Evolutionary conservation across 2,888 invertebrate genomes (phyloP), one percentile per base, ranked within the genome.

Genomic region (Fragum fragum): DNA sequence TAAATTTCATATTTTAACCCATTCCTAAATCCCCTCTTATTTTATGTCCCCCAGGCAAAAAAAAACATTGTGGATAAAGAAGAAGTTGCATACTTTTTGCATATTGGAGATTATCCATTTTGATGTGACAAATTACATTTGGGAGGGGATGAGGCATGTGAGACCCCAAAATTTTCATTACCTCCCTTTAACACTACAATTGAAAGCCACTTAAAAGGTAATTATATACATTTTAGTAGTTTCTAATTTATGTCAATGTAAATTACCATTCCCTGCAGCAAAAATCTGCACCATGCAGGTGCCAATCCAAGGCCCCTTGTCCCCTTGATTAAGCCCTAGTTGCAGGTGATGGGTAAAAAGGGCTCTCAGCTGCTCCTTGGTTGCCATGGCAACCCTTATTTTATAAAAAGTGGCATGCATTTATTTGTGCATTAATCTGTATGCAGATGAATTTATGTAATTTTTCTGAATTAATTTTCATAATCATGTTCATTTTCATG

Each of bases 141-240:
- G 32, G 32, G 32, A 36, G 32, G 32, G 32, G 32, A 9, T 36
- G 5, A 36, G 32, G 32, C 3, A 6, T 36, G 32, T 36, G 32
- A 6, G 32, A 3, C 32, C 32, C 32, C 9, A 6, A 36, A 36
- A 9, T 36, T 36, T 36, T 36, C 32, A 36, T 36, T 36, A 36
- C 32, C 32, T 36, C 32, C 32, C 32, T 36, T 36, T 36, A 36
- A 36, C 32, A n/a, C 36, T 36, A 18, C 32, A 63, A 63, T 66
- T 42, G 21, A 66, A 23, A 66, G 66, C 42, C 66, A 66, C 66
- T 66, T 66, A 66, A 21, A 66, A 66, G 66, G 66, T 66, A 42
- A 66, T 66, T 66, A 66, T 66, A 66, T 66, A 66, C 66, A 66
- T 42, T 39, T 57, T 42, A 66, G 47, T 66, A 26, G 66, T 26